phyloP scores from a whole-genome alignment of 2,888 invertebrate genomes.

The Volucella inanis region DNA sequence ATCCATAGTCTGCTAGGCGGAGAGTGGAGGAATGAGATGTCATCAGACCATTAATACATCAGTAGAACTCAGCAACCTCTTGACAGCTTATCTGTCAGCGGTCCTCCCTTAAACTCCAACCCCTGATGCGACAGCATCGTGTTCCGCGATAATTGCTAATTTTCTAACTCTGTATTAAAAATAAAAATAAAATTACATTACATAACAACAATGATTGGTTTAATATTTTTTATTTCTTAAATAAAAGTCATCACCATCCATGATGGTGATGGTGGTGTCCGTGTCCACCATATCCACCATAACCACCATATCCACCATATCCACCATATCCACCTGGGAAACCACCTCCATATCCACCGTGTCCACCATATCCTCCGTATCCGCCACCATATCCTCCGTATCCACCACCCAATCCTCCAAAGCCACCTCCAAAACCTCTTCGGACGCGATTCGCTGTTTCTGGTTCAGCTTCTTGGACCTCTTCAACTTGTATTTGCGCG shows the following conservation, averaged over 20 bases:
- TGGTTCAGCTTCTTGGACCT: slow-evolving; percentile 11
- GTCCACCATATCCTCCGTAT: slow-evolving; percentile 26
- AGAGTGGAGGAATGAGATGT: no score
- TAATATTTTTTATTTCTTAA: slow-evolving; percentile 8
- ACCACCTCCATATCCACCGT: slow-evolving; percentile 18
- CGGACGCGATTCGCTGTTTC: slow-evolving; percentile 49
- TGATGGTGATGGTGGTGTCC: slow-evolving; percentile 38
- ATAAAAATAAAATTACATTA: no score
- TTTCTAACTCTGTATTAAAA: no score
- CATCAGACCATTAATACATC: no score
- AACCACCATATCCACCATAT: slow-evolving; percentile 26
- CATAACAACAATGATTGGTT: neutral
- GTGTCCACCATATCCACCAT: slow-evolving; percentile 51
- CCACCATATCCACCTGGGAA: slow-evolving; percentile 15
- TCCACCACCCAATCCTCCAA: slow-evolving; percentile 42
- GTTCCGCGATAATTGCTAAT: no score
- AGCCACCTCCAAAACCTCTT: slow-evolving; percentile 40
- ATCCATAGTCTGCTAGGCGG: no score
- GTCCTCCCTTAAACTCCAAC: no score
- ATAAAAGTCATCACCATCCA: slow-evolving; percentile 47
- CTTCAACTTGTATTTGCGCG: neutral
- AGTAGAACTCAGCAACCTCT: no score
- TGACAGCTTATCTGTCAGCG: no score
- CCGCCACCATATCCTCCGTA: slow-evolving; percentile 38
- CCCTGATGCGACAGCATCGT: no score